Evolutionary conservation across 2,113 vertebrate genomes (phyloP).

Genomic region (Triplophysa siluroides): DNA sequence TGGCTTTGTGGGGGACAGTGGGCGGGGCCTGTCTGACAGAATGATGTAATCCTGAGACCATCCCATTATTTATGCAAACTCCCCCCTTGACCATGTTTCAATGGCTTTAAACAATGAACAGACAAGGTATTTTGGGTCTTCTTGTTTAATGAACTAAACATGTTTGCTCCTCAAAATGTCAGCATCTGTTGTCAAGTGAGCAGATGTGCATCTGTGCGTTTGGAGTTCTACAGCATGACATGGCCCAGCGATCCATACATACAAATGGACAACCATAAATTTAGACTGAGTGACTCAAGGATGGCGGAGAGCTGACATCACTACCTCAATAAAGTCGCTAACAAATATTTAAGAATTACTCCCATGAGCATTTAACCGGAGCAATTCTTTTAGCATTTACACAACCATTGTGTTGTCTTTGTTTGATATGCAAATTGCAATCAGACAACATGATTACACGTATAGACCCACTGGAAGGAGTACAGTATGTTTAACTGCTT

Average conservation of each 20-base stretch:
- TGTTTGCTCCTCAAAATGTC: neutral
- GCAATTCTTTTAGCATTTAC: neutral
- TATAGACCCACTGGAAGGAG: neutral
- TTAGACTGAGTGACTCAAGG: constrained; percentile 59
- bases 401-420: neutral
- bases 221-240: neutral
- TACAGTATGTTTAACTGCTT: neutral
- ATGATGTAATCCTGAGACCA: constrained; percentile 52
- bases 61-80: constrained; percentile 30
- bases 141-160: neutral
- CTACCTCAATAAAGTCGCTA: neutral
- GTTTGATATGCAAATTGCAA: no score
- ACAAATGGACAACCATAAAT: neutral
- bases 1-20: constrained; percentile 22
- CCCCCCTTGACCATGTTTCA: neutral
- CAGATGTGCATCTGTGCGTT: neutral
- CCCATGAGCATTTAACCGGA: neutral
- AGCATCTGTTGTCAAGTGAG: neutral
- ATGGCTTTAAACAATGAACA: neutral
- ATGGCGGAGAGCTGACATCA: constrained; percentile 52
- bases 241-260: constrained; percentile 12
- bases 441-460: neutral
- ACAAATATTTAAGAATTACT: neutral
- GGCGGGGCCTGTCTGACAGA: constrained; percentile 41
- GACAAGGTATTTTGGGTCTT: neutral